Base-by-base conservation (phyloP, 2,113 vertebrate genomes). In the Apteryx mantelli region DNA sequence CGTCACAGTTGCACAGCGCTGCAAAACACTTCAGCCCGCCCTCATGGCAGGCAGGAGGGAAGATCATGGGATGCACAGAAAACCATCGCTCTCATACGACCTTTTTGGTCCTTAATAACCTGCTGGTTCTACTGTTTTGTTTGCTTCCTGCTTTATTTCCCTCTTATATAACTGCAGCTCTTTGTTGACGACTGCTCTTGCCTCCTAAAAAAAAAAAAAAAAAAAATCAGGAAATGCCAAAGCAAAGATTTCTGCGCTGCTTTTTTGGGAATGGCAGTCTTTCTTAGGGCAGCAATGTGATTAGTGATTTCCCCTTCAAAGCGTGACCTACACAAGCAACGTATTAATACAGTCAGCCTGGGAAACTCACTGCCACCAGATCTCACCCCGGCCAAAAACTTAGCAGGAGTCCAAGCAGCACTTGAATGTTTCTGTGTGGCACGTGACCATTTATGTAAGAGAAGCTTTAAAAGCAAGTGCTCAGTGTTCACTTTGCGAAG, bases 391-490 rank as follows among this genome's bases (percentile, higher is more conserved):
- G 34, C 48, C 70, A 38, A 8, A 16, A 24, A 13, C 65, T 61
- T 3, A 2, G 22, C 30, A 1, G 68, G 36, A 50, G 28, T 0
- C 32, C 1, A 2, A 8, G 75, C 16, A 52, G 55, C 2, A 1
- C 30, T 34, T 5, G 20, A 5, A 7, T 5, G 34, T 19, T 42
- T 1, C 25, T 26, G 53, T 25, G 24, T 28, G 16, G 14, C 28
- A 56, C 28, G 55, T 14, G 55, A 16, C 46, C 46, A 19, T 48
- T 48, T 48, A 48, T 48, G 46, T 48, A 48, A 48, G 46, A 48
- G 46, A 48, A 48, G 16, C 28, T 58, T 32, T 32, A 19, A 18
- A 9, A 55, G 28, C 13, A 34, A 34, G 30, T 10, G 46, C 68
- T 70, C 14, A 5, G 68, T 7, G 26, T 32, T 18, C 16, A 10